phyloP scores from a whole-genome alignment of 1,140 invertebrate species.

The Mesaphorura yosii region DNA sequence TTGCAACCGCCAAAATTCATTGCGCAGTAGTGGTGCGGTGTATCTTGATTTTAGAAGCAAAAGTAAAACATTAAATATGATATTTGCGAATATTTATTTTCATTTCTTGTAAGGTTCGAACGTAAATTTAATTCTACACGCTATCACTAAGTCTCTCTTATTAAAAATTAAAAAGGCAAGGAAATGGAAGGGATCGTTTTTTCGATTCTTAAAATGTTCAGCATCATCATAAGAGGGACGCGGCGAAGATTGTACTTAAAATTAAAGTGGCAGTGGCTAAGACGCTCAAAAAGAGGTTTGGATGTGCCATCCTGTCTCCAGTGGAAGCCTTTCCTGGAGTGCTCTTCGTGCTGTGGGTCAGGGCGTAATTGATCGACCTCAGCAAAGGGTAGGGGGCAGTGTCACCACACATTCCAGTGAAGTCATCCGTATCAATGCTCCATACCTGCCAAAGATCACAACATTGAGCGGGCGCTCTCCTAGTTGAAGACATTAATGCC shows the following conservation, averaged over 20 bases:
- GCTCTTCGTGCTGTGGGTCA: constrained; percentile 22
- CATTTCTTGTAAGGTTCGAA: too few relatives aligned
- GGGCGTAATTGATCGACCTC: constrained; percentile 38
- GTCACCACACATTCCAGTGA: constrained; percentile 38
- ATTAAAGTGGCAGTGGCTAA: background rate
- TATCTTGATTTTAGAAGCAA: too few relatives aligned
- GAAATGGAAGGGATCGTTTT: too few relatives aligned
- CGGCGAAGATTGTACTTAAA: background rate
- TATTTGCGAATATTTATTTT: too few relatives aligned
- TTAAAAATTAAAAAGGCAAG: too few relatives aligned
- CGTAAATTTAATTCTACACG: too few relatives aligned
- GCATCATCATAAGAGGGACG: background rate
- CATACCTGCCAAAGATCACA: constrained; percentile 4
- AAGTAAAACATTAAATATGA: too few relatives aligned
- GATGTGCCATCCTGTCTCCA: constrained; percentile 7
- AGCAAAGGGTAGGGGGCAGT: constrained; percentile 39
- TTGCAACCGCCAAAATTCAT: too few relatives aligned
- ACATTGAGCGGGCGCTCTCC: background rate
- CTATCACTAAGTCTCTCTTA: too few relatives aligned
- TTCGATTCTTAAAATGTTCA: background rate
- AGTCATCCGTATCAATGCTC: constrained; percentile 39
- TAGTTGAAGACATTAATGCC: background rate
- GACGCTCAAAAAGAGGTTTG: background rate
- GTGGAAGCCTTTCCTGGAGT: background rate
- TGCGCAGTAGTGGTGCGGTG: too few relatives aligned